Evolutionary conservation across 92 coral and sea anemone genomes (phyloP).

Genomic region (Micromussa lordhowensis): DNA sequence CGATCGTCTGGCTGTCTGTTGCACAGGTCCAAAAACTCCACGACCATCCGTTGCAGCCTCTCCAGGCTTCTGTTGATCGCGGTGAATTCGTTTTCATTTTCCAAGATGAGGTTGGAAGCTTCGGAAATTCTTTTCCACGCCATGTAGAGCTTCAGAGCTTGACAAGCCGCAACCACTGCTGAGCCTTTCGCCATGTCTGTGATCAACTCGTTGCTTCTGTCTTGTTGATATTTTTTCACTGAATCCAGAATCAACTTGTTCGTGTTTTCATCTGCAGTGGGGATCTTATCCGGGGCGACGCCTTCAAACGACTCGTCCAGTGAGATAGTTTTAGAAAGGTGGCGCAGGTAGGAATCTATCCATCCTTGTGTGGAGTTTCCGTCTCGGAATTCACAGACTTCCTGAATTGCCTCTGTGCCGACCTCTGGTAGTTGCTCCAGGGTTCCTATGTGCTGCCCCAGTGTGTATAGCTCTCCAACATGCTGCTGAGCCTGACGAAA

Average conservation of each 20-base stretch:
- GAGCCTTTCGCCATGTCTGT: slow-evolving; percentile 69
- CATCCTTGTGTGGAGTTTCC: slow-evolving; percentile 49
- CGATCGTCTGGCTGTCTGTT: slow-evolving; percentile 56
- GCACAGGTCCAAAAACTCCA: slow-evolving; percentile 61
- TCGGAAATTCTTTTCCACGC: slow-evolving; percentile 75
- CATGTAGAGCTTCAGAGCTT: slow-evolving; percentile 56
- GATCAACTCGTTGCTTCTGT: slow-evolving; percentile 60
- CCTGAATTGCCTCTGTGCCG: slow-evolving; percentile 48
- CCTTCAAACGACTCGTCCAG: slow-evolving; percentile 52
- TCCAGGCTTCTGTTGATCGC: slow-evolving; percentile 52
- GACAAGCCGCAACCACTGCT: slow-evolving; percentile 48
- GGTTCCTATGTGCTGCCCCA: slow-evolving; percentile 44
- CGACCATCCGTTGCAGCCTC: slow-evolving; percentile 68
- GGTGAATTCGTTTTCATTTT: slow-evolving; percentile 52
- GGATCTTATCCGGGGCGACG: slow-evolving; percentile 41
- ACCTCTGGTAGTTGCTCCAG: slow-evolving; percentile 42
- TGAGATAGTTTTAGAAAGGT: background rate
- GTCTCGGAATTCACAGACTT: slow-evolving; percentile 51
- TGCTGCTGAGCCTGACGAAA: slow-evolving; percentile 39
- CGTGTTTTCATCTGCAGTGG: slow-evolving; percentile 34
- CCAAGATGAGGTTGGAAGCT: slow-evolving; percentile 66
- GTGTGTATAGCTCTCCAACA: slow-evolving; percentile 40
- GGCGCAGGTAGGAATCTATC: slow-evolving; percentile 30
- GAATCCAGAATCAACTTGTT: slow-evolving; percentile 49
- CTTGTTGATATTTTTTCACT: slow-evolving; percentile 40